Evolutionary conservation across 2,888 invertebrate genomes (phyloP).

Genomic region (Athalia circularis): DNA sequence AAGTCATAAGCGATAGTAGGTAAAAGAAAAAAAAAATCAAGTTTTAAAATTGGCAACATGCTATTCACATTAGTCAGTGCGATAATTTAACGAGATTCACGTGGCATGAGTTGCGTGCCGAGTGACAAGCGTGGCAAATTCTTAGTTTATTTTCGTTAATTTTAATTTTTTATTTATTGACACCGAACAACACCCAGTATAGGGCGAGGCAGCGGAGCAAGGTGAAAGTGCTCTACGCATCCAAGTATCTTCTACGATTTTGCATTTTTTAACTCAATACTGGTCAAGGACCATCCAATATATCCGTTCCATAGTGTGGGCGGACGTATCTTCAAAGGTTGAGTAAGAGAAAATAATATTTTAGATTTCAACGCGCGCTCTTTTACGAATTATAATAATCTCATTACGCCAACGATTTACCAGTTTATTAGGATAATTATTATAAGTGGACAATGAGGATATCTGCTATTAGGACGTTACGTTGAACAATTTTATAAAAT

Average conservation of each 20-base stretch:
- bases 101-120: background rate
- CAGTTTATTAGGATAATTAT: background rate
- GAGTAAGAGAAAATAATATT: constrained; percentile 38
- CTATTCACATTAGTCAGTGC: background rate
- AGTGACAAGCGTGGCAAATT: constrained; percentile 19
- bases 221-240: constrained; percentile 63
- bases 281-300: constrained; percentile 66
- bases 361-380: background rate
- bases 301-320: constrained; percentile 53
- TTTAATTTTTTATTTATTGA: background rate
- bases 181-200: constrained; percentile 25
- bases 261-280: constrained; percentile 62
- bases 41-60: constrained; percentile 11
- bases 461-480: no score
- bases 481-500: no score
- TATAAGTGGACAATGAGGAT: background rate
- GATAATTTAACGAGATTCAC: constrained; percentile 9
- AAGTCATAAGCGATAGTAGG: background rate
- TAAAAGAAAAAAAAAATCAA: background rate
- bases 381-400: background rate
- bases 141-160: background rate
- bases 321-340: constrained; percentile 54
- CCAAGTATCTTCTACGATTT: constrained; percentile 63
- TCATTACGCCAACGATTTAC: background rate
- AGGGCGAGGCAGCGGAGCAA: constrained; percentile 56